phyloP scores from a whole-genome alignment of 1,140 invertebrate species.

The Drosophila persimilis region DNA sequence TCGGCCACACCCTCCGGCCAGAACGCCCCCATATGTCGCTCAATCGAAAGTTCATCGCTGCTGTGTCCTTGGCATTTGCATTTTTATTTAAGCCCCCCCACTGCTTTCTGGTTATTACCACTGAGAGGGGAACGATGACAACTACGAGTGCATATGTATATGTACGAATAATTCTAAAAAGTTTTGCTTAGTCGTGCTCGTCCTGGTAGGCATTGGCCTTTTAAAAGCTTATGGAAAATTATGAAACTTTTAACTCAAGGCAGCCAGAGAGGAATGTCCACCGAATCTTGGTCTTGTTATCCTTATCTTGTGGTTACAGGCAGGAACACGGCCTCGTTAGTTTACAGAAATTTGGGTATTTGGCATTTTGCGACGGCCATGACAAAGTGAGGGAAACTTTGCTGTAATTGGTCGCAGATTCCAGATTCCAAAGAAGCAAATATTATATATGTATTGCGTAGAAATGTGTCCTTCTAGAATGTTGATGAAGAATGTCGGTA shows the following conservation, averaged over 20 bases:
- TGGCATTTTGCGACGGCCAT: neutral
- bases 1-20: conserved; percentile 22
- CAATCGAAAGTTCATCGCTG: conserved; percentile 61
- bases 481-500: too few species aligned
- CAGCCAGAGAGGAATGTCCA: conserved; percentile 20
- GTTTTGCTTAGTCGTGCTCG: conserved; percentile 47
- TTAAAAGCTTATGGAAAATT: conserved; percentile 43
- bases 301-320: conserved; percentile 42
- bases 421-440: too few species aligned
- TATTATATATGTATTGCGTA: too few species aligned
- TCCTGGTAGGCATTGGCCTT: conserved; percentile 10
- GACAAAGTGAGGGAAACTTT: neutral
- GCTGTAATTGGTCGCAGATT: too few species aligned
- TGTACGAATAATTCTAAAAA: conserved; percentile 31
- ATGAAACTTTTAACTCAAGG: conserved; percentile 32
- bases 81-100: conserved; percentile 53
- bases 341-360: conserved; percentile 10
- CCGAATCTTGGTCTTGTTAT: conserved; percentile 29
- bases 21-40: conserved; percentile 48
- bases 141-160: conserved; percentile 51
- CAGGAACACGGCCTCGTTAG: conserved; percentile 36
- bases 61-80: conserved; percentile 65
- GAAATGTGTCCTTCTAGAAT: too few species aligned
- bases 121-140: conserved; percentile 28
- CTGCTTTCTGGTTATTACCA: conserved; percentile 64